Conservation (phyloP, 2,113 vertebrate genomes). For the Proterorhinus semilunaris region DNA sequence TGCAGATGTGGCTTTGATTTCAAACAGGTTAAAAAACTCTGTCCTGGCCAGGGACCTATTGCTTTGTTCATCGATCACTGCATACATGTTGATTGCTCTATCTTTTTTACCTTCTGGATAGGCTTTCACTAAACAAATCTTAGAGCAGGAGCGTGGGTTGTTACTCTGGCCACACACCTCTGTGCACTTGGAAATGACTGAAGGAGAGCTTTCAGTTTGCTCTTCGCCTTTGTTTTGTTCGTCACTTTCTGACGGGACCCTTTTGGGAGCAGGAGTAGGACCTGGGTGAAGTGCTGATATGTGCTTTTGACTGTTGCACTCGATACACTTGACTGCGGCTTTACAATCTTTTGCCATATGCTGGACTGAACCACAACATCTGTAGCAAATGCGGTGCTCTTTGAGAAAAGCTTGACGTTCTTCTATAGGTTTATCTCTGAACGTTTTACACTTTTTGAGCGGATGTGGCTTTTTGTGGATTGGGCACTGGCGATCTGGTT, state of each 20-base stretch:
- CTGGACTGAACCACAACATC: conserved; percentile 14
- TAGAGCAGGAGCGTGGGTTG: too few relatives aligned
- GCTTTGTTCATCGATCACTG: too few relatives aligned
- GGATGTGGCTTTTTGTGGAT: not conserved
- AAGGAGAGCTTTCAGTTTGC: not conserved
- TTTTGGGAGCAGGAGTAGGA: not conserved
- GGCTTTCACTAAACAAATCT: too few relatives aligned
- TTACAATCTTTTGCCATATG: conserved; percentile 12
- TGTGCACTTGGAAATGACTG: not conserved
- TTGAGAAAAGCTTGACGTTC: conserved; percentile 12
- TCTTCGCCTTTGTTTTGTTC: not conserved
- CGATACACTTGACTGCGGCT: not conserved
- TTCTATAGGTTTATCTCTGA: not conserved
- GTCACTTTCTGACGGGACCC: not conserved
- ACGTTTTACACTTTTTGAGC: conserved; percentile 17
- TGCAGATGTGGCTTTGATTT: too few relatives aligned
- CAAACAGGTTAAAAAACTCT: too few relatives aligned
- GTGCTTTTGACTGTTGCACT: not conserved
- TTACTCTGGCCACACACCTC: not conserved
- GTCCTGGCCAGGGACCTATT: too few relatives aligned
- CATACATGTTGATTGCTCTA: too few relatives aligned
- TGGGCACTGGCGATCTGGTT: not conserved
- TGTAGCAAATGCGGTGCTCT: conserved; percentile 16
- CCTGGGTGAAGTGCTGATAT: not conserved
- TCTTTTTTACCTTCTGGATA: too few relatives aligned